Base-by-base conservation (phyloP, 2,888 invertebrate genomes). In the Ennomos erosarius region DNA sequence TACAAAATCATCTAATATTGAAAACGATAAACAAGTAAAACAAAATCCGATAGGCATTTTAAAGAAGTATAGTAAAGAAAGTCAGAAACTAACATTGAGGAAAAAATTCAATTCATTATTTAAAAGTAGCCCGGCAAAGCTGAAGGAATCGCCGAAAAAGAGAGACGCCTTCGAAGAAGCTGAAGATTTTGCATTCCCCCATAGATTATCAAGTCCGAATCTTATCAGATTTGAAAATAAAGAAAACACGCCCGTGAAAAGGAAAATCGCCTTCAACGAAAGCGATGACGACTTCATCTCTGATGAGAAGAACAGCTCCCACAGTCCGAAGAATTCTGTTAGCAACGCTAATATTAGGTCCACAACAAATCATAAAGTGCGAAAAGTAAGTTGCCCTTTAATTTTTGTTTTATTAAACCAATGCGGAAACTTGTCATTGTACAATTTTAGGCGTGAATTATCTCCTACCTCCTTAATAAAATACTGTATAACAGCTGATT, bases 211-310 rank as follows among this genome's bases (percentile, higher is more conserved):
- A 53, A 63, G 59, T 51, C 57, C 62, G 33, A 60, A 62, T 46
- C 9, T 12, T 45, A 16, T 13, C 8, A 50, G 10, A n/a, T 12
- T 11, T 36, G 26, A 45, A 8, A 44, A 58, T 10, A 49, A 49
- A 42, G 52, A 57, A 8, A 57, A 57, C 16, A 52, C 55, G 9
- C 37, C 65, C 40, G 36, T 43, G 8, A 59, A 79, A 71, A 66
- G 76, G n/a, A 82, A 78, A 63, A 37, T 83, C 11, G 57, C 62
- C 0, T 84, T 84, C 62, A 74, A 82, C 13, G 84, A 87, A n/a
- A 86, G 87, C 52, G 91, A 92, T 61, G 91, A 93, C 61, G 93
- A 93, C 64, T 93, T 93, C 67, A 75, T 86, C 39, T n/a, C 10
- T 2, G 59, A 76, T 44, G 70, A 78, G 1, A 79, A 72, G 50